Evolutionary conservation across 2,113 vertebrate genomes (phyloP), one percentile per base, ranked within the genome.

Genomic region (Trochalopteron elliotii): DNA sequence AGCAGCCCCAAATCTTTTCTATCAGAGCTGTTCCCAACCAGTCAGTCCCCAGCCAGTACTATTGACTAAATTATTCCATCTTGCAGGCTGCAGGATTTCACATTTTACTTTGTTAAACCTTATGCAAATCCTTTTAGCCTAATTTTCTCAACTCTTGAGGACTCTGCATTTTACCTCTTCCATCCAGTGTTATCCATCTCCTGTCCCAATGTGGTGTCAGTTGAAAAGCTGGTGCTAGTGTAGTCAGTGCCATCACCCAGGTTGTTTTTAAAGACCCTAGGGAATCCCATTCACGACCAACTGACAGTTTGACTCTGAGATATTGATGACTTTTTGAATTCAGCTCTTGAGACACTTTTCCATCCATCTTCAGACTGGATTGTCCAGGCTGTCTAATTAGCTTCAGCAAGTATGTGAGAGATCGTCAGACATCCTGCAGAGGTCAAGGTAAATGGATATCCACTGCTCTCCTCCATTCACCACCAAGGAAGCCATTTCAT

Each of bases 191-290:
- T 65, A 35, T 4, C 30, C 57, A 18, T 33, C 10, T 68, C 23
- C 72, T 79, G 24, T 74, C 6, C 12, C 45, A 83, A 0, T 9
- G 5, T 10, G 7, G 10, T 57, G 1, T 57, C 16, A 37, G 3
- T 61, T 83, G 45, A 35, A 77, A 74, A 61, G 5, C 0, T 61
- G 27, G 7, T n/a, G 12, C 37, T 13, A 39, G 1, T 16, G 5
- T 39, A 47, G 47, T 83, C 40, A 72, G 9, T 16, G 5, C 21
- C 4, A 33, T 56, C 27, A 77, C 8, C 4, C 17, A 83, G 16
- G 5, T 14, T 33, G 9, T 14, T 83, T 90, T 63, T 39, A 30
- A 90, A 30, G 44, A 71, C 23, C 22, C 10, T n/a, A 19, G 39
- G 15, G 37, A 79, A 67, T 52, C 50, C 28, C 8, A 47, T 27